Evolutionary conservation across 2,888 invertebrate genomes (phyloP), one percentile per base, ranked within the genome.

Genomic region (Catocala fraxini): DNA sequence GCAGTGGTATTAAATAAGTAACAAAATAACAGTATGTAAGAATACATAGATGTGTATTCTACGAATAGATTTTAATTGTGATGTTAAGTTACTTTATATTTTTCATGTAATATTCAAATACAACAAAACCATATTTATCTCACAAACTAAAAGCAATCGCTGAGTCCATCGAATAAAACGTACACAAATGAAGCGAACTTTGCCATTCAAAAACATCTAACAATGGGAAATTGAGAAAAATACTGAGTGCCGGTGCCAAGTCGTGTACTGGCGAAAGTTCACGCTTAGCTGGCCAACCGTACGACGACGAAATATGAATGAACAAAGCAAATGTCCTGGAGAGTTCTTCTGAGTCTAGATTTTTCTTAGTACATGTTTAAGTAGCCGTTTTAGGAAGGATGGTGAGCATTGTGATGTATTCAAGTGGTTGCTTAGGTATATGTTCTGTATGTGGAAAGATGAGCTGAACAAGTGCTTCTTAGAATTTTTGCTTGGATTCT

Each of bases 211-310:
- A 63, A 59, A 54, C 48, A 49, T 65, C 49, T 56, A 59, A 75
- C 72, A 75, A 74, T 67, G 35, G 51, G 11, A 56, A 58, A 69
- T 74, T 75, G 49, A 56, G 63, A 13, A 75, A 72, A 72, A 61
- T 69, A 60, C 52, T n/a, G 55, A 25, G 59, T 35, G 13, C 34
- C 10, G 51, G 52, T 69, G 73, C 73, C 75, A 75, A 75, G 64
- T 63, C 45, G 55, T 6, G 51, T 41, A 13, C 46, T 12, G 49
- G 34, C 34, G 6, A 43, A 48, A 45, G 56, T 73, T 67, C 62
- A 63, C 56, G 43, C 49, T 55, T 12, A 53, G 53, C 58, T 59
- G 61, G 62, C 43, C 25, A 56, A 47, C 10, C 15, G 43, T 11
- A 39, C 53, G 9, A 10, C 52, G 54, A 71, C 59, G 59, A 62